Evolutionary conservation across 2,888 invertebrate genomes (phyloP).

Genomic region (Latrodectus hesperus): DNA sequence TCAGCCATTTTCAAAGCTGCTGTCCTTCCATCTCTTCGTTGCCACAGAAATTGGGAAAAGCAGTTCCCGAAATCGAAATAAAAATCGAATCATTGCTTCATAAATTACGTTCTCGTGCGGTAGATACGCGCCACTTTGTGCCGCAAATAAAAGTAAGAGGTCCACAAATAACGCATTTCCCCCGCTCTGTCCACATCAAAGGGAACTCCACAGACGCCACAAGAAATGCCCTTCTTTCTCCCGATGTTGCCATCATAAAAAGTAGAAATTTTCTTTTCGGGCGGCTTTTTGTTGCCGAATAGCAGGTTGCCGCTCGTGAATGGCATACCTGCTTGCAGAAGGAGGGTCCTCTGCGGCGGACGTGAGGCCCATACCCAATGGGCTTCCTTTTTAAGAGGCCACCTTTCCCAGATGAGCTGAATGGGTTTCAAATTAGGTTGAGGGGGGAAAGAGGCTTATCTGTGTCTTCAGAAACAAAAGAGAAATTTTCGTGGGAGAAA

Average conservation of each 20-base stretch:
- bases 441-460: conserved; percentile 1
- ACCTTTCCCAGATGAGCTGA: conserved; percentile 12
- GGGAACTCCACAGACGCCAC: conserved; percentile 12
- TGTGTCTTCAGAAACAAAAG: not conserved
- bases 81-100: conserved; percentile 33
- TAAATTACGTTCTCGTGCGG: conserved; percentile 4
- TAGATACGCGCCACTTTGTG: not conserved
- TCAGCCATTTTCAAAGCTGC: not conserved
- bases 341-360: not conserved
- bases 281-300: conserved; percentile 38
- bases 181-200: conserved; percentile 1
- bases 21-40: not conserved
- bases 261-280: conserved; percentile 8
- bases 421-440: conserved; percentile 55
- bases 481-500: not conserved
- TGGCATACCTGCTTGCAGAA: conserved; percentile 33
- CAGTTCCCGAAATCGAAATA: not conserved
- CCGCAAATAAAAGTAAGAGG: not conserved
- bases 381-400: conserved; percentile 20
- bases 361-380: conserved; percentile 57
- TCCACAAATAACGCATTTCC: not conserved
- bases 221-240: not conserved
- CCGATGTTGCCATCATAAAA: conserved; percentile 25
- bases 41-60: not conserved
- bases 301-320: conserved; percentile 53